Base-by-base conservation (phyloP, 2,797 vertebrate species). In the Catharus ustulatus region DNA sequence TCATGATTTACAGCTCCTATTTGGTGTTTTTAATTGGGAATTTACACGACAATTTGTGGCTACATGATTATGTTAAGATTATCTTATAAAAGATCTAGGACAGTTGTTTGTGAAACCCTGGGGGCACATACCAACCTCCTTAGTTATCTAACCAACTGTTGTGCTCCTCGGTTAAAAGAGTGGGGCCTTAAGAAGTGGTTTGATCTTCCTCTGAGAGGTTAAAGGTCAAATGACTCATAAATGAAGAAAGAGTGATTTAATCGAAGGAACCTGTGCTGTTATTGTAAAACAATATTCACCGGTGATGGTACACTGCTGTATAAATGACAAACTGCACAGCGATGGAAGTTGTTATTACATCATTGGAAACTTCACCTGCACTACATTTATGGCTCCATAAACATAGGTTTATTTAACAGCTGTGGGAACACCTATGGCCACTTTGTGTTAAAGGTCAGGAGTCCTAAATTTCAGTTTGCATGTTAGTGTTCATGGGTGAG, bases 191-290 rank as follows among this genome's bases (percentile, higher is more conserved):
- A 98, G 97, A 98, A 98, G 98, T 96, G 94, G 98, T 98, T 98
- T 98, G 98, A 98, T 98, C 98, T 98, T 98, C 97, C 97, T 97
- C 97, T 96, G 97, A 92, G 94, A 98, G 98, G 98, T 97, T 97
- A 98, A 96, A 97, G 97, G 98, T 98, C 97, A 86, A 98, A 97
- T 98, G 98, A 98, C 96, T 97, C 97, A 97, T 98, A 98, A 98
- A 98, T 95, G 96, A 98, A 98, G 97, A 98, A 98, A 98, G 98
- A 98, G 97, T 97, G 97, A 97, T 97, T 98, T 98, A 98, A 97
- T 98, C 98, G 97, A 92, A 96, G 98, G 98, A 98, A 97, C 97
- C 97, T 98, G 98, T 96, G 96, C 97, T 98, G 97, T 97, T 98
- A 97, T 98, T 98, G 98, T 98, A 98, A 98, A 98, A 97, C 97